Evolutionary conservation across 2,797 vertebrate species (phyloP), one percentile per base, ranked within the genome.

Genomic region (Sebastes dallii): DNA sequence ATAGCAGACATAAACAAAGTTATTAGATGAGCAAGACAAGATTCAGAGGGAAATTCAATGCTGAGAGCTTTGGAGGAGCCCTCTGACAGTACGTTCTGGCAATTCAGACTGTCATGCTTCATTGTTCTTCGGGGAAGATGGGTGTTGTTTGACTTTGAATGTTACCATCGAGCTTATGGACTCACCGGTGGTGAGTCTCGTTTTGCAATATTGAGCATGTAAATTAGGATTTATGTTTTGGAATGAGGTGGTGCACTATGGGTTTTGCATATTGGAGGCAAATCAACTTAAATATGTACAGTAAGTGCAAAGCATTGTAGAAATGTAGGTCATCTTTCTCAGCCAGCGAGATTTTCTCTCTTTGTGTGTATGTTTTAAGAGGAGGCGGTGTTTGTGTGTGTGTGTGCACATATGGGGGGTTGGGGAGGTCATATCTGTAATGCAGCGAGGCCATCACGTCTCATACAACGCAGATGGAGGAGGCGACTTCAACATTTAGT

Each of bases 391-490:
- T 58, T 66, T 55, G 66, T 32, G 25, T 39, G 69, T 55, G 27
- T 36, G 69, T 29, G 27, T 8, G 65, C 46, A 66, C 42, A 66
- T 54, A 61, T 60, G 66, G 80, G 76, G 77, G 64, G 42, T 46
- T 59, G 59, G 61, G 83, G 77, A 71, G 87, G 85, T 86, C 68
- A 86, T 82, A 72, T 84, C 74, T 72, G 78, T 85, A 77, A 87
- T 80, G 72, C 83, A 82, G 73, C n/a, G 29, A 80, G 84, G 89
- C 86, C 93, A 80, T 89, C 80, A 71, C 71, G 82, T 80, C 81
- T 87, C 86, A 64, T 77, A 88, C 85, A 92, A 95, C 94, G 92
- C 96, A 97, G 95, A 96, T 93, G 94, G 88, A 86, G 86, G 86
- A 91, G 92, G 91, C 81, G 71, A 93, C 93, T 92, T 92, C 80